These are phyloP conservation scores for Sebastes trivittatus DNA, from an alignment of 2,797 vertebrate species.

Conservation along the genomic window DNA sequence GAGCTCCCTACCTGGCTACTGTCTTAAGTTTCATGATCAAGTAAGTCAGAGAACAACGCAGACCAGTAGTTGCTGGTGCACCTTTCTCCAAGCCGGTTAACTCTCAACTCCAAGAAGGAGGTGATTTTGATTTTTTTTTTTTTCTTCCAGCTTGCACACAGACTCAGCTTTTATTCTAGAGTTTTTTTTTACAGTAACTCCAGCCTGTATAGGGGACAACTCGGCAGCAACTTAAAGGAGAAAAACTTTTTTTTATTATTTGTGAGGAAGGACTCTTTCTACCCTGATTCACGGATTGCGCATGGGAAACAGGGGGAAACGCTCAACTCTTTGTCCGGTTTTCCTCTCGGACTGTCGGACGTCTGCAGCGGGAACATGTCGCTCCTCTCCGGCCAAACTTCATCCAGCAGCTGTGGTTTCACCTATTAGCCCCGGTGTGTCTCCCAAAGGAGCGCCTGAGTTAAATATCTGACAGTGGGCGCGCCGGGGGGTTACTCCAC, in stretches of 20 bases:
- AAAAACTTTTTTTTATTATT: slow-evolving; percentile 2
- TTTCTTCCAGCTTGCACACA: slow-evolving; percentile 63
- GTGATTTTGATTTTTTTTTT: slow-evolving; percentile 48
- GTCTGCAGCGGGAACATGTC: slow-evolving; percentile 48
- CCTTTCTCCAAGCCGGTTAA: slow-evolving; percentile 71
- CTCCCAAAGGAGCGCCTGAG: slow-evolving; percentile 88
- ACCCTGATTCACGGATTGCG: slow-evolving; percentile 3
- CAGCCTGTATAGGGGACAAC: slow-evolving; percentile 34
- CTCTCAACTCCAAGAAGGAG: slow-evolving; percentile 73
- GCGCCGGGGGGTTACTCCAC: slow-evolving; percentile 85
- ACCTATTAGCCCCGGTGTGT: slow-evolving; percentile 93
- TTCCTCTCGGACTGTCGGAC: slow-evolving; percentile 45
- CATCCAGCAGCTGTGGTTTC: slow-evolving; percentile 85
- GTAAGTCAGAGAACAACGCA: slow-evolving; percentile 74
- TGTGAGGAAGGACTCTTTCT: neutral
- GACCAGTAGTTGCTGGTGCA: slow-evolving; percentile 79
- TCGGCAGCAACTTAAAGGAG: slow-evolving; percentile 26
- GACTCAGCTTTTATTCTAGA: slow-evolving; percentile 62
- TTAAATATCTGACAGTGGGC: slow-evolving; percentile 90
- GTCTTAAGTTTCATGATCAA: slow-evolving; percentile 83
- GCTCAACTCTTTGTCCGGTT: slow-evolving; percentile 51
- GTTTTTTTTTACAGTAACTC: slow-evolving; percentile 36
- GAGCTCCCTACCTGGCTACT: slow-evolving; percentile 86
- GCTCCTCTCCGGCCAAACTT: slow-evolving; percentile 73
- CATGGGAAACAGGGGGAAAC: neutral